A percentile compares a stretch with the other conserved stretches of the same genome.
These are phyloP conservation scores for Athrips mouffetella DNA, from an alignment of 2,888 invertebrate species.

Conservation along the genomic window DNA sequence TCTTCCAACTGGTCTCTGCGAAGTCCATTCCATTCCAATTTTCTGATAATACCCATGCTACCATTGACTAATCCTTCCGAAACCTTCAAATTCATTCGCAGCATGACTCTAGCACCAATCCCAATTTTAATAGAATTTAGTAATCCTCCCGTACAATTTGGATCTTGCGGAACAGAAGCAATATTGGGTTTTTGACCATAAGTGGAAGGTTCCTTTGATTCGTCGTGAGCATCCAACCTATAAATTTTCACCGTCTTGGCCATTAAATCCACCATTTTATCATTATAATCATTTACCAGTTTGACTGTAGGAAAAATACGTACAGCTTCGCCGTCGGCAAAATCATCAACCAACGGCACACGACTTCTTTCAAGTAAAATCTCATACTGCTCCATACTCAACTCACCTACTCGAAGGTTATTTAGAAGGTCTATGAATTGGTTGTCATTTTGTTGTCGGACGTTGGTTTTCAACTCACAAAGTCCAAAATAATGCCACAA, in stretches of 20 bases:
- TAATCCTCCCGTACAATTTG: conserved; percentile 7
- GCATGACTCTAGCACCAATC: too few species aligned
- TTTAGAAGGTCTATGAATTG: conserved; percentile 11
- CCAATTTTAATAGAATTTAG: too few species aligned
- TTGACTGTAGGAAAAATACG: conserved; percentile 7
- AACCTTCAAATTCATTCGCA: too few species aligned
- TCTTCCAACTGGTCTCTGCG: too few species aligned
- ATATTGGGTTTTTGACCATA: conserved; percentile 19
- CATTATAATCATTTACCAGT: conserved; percentile 18
- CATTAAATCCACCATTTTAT: conserved; percentile 18
- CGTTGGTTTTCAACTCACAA: conserved; percentile 8
- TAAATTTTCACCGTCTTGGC: conserved; percentile 16
- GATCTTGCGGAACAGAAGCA: conserved; percentile 1
- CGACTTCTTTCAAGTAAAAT: conserved; percentile 19
- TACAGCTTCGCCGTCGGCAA: conserved; percentile 9
- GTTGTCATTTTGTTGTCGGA: neutral
- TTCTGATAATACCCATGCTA: too few species aligned
- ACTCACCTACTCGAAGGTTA: conserved; percentile 17
- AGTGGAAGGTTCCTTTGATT: conserved; percentile 11
- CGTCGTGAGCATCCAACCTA: conserved; percentile 18
- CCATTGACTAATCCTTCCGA: too few species aligned
- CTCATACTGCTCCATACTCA: conserved; percentile 21
- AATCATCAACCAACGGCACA: conserved; percentile 15
- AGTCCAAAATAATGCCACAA: neutral
- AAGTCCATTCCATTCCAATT: too few species aligned